Percentiles rank a stretch among this genome's conserved stretches.
Evolutionary conservation across 1,140 invertebrate species (phyloP).

Genomic region (Bemisia tabaci): DNA sequence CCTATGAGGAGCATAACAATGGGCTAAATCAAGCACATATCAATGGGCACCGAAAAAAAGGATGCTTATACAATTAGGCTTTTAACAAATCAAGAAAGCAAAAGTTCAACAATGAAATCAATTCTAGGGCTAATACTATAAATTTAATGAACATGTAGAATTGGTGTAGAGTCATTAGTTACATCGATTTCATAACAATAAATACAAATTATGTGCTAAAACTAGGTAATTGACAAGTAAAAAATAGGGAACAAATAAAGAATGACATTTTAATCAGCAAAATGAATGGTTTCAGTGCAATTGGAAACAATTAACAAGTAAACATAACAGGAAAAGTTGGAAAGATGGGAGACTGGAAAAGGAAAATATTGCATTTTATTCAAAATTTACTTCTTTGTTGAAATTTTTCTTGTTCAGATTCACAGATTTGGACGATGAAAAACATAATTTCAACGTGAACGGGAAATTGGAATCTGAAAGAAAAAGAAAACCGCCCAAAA

Average conservation of each 20-base stretch:
- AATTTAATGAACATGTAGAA: too few relatives aligned
- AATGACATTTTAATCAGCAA: too few relatives aligned
- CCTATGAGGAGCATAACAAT: too few relatives aligned
- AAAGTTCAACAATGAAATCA: too few relatives aligned
- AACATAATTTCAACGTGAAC: not conserved
- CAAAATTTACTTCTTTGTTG: not conserved
- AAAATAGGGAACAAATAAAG: not conserved
- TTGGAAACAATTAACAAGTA: not conserved
- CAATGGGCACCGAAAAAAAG: too few relatives aligned
- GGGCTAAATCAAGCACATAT: too few relatives aligned
- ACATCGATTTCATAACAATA: not conserved
- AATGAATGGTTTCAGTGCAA: too few relatives aligned
- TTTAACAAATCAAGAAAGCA: too few relatives aligned
- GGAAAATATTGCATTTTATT: not conserved
- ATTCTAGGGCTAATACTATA: too few relatives aligned
- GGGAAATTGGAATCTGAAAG: not conserved
- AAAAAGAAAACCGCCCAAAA: not conserved
- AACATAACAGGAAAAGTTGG: not conserved
- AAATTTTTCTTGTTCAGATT: not conserved
- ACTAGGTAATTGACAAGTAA: not conserved
- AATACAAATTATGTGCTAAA: not conserved
- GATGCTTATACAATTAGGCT: too few relatives aligned
- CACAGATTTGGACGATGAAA: not conserved
- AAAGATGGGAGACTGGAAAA: not conserved
- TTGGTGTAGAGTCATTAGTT: too few relatives aligned